Conservation (phyloP, 2,113 vertebrate species). For the Scalopus aquaticus region DNA sequence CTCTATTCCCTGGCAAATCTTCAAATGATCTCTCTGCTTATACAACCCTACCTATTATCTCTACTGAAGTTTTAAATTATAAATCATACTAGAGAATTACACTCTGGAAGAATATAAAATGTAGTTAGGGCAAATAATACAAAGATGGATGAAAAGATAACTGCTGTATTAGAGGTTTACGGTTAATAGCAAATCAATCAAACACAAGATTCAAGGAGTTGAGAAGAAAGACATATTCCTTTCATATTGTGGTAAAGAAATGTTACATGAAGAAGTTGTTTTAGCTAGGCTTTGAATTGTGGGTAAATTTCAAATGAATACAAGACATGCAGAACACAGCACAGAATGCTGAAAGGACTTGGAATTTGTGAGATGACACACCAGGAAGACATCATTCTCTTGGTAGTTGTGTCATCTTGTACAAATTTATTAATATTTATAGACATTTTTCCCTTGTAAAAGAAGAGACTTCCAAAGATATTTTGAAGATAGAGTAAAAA, state of each 20-base stretch:
- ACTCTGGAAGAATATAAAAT: neutral
- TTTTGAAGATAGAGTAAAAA: neutral
- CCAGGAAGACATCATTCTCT: neutral
- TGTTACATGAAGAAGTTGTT: neutral
- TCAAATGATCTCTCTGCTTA: neutral
- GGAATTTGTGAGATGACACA: neutral
- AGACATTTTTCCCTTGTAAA: neutral
- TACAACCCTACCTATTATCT: neutral
- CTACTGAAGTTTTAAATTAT: neutral
- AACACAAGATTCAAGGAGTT: neutral
- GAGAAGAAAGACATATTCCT: neutral
- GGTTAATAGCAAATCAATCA: neutral
- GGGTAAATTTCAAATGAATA: neutral
- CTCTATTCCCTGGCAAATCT: neutral
- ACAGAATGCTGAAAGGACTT: neutral
- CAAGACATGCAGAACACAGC: neutral
- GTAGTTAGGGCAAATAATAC: neutral
- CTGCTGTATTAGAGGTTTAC: neutral
- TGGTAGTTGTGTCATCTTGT: neutral
- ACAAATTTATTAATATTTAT: neutral
- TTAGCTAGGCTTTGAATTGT: neutral
- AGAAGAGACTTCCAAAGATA: neutral
- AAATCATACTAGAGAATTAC: neutral
- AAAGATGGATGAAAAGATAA: neutral
- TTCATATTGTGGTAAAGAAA: neutral